Evolutionary conservation across 2,113 vertebrate species (phyloP).

Genomic region (Solenodon paradoxus): DNA sequence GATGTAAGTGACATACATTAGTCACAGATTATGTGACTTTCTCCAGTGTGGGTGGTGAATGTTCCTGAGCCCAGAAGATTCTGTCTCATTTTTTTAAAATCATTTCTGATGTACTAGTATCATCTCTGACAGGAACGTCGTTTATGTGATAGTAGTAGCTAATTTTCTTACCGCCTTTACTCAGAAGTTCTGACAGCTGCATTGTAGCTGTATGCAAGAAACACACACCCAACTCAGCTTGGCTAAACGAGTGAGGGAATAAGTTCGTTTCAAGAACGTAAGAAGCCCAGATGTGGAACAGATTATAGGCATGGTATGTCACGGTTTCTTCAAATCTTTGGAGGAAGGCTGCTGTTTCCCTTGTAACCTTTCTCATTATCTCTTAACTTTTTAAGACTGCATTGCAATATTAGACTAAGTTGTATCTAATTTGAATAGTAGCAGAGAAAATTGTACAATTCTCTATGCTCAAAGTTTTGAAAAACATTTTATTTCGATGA

Average conservation of each 20-base stretch:
- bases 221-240: background rate
- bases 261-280: background rate
- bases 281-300: background rate
- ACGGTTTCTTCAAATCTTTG: background rate
- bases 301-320: background rate
- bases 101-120: background rate
- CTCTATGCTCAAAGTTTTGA: background rate
- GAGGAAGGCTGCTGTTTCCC: background rate
- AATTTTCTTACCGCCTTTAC: slow-evolving; percentile 21
- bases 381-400: background rate
- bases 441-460: background rate
- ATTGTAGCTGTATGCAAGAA: background rate
- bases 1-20: background rate
- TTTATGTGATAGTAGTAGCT: background rate
- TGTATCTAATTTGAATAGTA: background rate
- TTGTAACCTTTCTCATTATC: background rate
- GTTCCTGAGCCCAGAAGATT: background rate
- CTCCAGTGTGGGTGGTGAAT: background rate
- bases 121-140: background rate
- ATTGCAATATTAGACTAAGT: background rate
- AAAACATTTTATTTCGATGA: background rate
- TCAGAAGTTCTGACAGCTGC: background rate
- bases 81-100: background rate
- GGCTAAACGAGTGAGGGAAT: background rate
- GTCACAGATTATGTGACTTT: background rate